Base-by-base conservation (phyloP, 2,797 vertebrate genomes). In the Lagodon rhomboides region DNA sequence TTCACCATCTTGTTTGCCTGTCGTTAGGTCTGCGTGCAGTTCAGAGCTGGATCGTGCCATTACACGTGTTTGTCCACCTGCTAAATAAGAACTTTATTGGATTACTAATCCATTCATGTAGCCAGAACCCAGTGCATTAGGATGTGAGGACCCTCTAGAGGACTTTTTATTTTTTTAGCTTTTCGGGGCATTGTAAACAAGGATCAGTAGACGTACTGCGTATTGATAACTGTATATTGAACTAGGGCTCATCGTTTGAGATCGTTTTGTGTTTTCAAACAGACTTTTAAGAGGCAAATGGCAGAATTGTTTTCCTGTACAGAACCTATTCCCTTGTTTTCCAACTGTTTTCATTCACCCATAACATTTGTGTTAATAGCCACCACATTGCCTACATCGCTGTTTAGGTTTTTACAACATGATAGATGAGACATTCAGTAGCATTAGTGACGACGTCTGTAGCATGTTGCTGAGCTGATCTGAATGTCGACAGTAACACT, bases 1-100 rank as follows among this genome's bases (percentile, higher is more conserved):
- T 73, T 81, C 65, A 71, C 55, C 54, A n/a, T 83, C 73, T 82
- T 51, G 68, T 86, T 80, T 53, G 64, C 83, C 60, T 82, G 79
- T 85, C 73, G 41, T 59, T 58, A 77, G 72, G 67, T 77, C 75
- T 82, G 61, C 66, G 50, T 66, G 59, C 38, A 7, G 75, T 74
- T 70, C 50, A 70, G 51, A 79, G 76, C 49, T 65, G 49, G 59
- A 41, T 70, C 16, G 18, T 69, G 25, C 22, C 53, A 34, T 69
- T 27, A 55, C 34, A 12, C 16, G 22, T n/a, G 34, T 67, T 51
- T 38, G 22, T 63, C 49, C 23, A 23, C 18, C 55, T 17, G 6
- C 27, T 69, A 50, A 67, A 75, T 47, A 58, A 55, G 51, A 27
- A 7, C 9, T 55, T 61, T 49, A 50, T 49, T 65, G 58, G 25